phyloP scores from a whole-genome alignment of 2,888 invertebrate genomes.

The Volucella bombylans region DNA sequence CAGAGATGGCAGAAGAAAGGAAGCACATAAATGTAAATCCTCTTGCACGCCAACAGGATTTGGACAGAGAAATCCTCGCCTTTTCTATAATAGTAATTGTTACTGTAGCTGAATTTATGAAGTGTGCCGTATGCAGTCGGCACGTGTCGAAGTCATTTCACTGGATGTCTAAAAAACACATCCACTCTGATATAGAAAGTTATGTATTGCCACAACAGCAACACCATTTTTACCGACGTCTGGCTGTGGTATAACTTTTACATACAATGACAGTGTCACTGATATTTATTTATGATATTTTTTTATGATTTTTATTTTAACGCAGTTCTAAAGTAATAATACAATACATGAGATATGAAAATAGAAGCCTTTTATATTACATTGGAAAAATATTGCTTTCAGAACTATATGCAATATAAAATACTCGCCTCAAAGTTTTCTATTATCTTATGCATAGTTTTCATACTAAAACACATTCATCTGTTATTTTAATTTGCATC shows the following conservation, averaged over 20 bases:
- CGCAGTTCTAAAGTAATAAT: not conserved
- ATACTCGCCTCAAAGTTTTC: too few species aligned
- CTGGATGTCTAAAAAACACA: conserved; percentile 69
- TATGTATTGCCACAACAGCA: conserved; percentile 24
- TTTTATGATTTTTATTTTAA: too few species aligned
- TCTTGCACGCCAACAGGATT: conserved; percentile 63
- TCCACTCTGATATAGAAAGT: conserved; percentile 64
- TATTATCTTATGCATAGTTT: too few species aligned
- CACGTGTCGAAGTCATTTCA: conserved; percentile 72
- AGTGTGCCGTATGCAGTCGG: conserved; percentile 72
- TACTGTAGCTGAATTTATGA: conserved; percentile 72
- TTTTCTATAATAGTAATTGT: conserved; percentile 58
- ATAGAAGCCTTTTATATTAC: not conserved
- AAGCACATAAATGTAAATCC: conserved; percentile 66
- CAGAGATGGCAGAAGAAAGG: conserved; percentile 46
- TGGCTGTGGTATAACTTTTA: conserved; percentile 34
- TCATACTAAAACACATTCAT: too few species aligned
- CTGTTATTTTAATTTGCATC: too few species aligned
- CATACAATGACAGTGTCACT: conserved; percentile 45
- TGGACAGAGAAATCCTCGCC: conserved; percentile 52
- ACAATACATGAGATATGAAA: conserved; percentile 1
- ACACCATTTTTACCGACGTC: conserved; percentile 17
- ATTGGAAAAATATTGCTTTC: too few species aligned
- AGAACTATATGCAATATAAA: too few species aligned
- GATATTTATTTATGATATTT: conserved; percentile 39